A percentile compares a stretch with the other conserved stretches of the same genome.
Conservation (phyloP, 2,888 invertebrate species). For the Eristalis pertinax region DNA sequence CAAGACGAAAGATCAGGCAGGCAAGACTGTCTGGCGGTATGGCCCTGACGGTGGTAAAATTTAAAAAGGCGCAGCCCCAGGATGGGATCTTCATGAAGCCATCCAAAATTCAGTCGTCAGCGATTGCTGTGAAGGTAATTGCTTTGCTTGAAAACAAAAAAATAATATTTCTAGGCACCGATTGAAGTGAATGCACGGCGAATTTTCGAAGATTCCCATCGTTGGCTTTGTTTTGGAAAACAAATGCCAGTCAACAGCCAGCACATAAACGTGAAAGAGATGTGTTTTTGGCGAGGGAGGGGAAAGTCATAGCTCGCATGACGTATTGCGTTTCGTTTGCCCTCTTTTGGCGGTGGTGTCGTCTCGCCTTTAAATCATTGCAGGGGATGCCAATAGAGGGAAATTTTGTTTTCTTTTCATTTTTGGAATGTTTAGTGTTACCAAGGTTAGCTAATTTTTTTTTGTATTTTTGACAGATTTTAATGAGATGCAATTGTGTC, state of each 20-base stretch:
- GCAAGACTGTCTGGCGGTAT: slow-evolving; percentile 28
- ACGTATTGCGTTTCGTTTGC: slow-evolving; percentile 39
- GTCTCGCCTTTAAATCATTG: neutral
- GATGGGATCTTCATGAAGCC: slow-evolving; percentile 44
- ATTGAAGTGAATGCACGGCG: neutral
- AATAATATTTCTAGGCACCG: neutral
- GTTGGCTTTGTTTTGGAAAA: slow-evolving; percentile 34
- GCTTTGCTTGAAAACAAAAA: neutral
- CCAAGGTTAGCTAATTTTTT: slow-evolving; percentile 7
- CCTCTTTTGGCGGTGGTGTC: slow-evolving; percentile 51
- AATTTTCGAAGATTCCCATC: neutral
- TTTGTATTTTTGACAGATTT: neutral
- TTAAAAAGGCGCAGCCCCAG: slow-evolving; percentile 63
- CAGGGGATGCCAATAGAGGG: slow-evolving; percentile 4
- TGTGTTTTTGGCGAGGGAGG: neutral
- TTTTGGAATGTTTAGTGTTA: slow-evolving; percentile 16
- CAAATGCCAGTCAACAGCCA: slow-evolving; percentile 45
- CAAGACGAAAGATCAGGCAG: neutral
- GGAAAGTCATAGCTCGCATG: slow-evolving; percentile 36
- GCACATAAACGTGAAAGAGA: neutral
- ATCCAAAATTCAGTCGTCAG: slow-evolving; percentile 21
- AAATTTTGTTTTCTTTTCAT: neutral
- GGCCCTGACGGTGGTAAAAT: slow-evolving; percentile 73
- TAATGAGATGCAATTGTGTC: neutral
- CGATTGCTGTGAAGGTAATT: slow-evolving; percentile 41